Evolutionary conservation across 2,888 invertebrate genomes (phyloP), one percentile per base, ranked within the genome.

Genomic region (Willowsia nigromaculata): DNA sequence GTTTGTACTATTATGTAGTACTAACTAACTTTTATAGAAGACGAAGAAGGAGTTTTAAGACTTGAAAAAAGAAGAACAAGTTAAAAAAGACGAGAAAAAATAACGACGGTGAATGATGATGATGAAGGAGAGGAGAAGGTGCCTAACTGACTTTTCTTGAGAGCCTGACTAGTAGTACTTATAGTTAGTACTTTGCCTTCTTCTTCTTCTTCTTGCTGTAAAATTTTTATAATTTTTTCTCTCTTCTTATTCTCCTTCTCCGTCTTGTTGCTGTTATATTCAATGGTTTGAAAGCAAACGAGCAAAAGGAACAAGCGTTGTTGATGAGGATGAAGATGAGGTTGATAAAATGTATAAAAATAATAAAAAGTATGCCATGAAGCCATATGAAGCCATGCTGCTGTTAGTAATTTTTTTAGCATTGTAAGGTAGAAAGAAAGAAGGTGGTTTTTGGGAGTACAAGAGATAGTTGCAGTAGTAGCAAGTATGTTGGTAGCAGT

Each of bases 341-440:
- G 80, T 37, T 71, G 87, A 87, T 85, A 87, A 87, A 47, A 87
- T 53, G 18, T 65, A 30, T 47, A 43, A 65, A 68, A 68, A 86
- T 86, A 78, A 68, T 65, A 76, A 81, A 82, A 87, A 71, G 87
- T 87, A 87, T 87, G 87, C 87, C 87, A 87, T 81, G 65, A 68
- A 56, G 50, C 47, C 59, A 84, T 84, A 43, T 71, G 43, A 71
- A 71, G 47, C 27, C 56, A 85, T 27, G 27, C 47, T 76, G 50
- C 50, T 53, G 15, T n/a, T n/a, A 15, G 30, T 33, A 22, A 37
- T 3, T 0, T 33, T 59, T 13, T 53, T 62, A 83, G 68, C 83
- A 68, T 83, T 83, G 83, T 83, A 62, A 80, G 53, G 80, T 80
- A 80, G 27, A 33, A 76, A 13, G 50, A 71, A 71, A 71, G 71